Percentiles rank a stretch among this genome's conserved stretches.
Evolutionary conservation across 2,113 vertebrate genomes (phyloP).

Genomic region (Dinomys branickii): DNA sequence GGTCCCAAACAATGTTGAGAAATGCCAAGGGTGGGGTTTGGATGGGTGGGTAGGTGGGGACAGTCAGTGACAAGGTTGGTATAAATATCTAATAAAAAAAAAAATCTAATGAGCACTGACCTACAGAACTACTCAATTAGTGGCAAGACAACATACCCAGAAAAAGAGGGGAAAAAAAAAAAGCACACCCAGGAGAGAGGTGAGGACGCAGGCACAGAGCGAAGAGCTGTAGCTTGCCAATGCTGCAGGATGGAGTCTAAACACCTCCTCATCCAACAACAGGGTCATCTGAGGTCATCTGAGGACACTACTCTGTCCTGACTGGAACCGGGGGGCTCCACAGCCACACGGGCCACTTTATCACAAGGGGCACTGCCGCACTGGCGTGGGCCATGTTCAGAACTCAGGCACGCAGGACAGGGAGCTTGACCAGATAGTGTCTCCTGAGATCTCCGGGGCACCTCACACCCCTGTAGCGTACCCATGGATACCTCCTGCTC

Average conservation of each 20-base stretch:
- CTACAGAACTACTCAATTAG: not conserved
- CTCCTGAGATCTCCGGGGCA: not conserved
- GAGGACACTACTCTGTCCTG: not conserved
- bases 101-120: not conserved
- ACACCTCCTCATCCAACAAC: not conserved
- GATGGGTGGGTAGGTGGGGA: not conserved
- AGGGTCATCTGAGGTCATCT: not conserved
- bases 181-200: not conserved
- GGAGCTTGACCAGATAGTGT: not conserved
- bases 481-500: not conserved
- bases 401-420: not conserved
- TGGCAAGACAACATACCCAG: not conserved
- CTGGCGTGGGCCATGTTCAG: not conserved
- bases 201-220: not conserved
- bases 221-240: not conserved
- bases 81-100: slow-evolving; percentile 13
- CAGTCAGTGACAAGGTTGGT: not conserved
- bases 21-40: not conserved
- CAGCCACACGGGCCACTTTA: not conserved
- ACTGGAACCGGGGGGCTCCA: not conserved
- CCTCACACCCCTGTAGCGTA: fast-evolving
- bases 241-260: not conserved
- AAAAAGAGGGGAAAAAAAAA: not conserved
- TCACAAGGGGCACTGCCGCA: not conserved
- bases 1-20: not conserved